Percentiles rank a stretch among this genome's conserved stretches.
Evolutionary conservation across 2,888 invertebrate genomes (phyloP).

Genomic region (Nymphalis polychloros): DNA sequence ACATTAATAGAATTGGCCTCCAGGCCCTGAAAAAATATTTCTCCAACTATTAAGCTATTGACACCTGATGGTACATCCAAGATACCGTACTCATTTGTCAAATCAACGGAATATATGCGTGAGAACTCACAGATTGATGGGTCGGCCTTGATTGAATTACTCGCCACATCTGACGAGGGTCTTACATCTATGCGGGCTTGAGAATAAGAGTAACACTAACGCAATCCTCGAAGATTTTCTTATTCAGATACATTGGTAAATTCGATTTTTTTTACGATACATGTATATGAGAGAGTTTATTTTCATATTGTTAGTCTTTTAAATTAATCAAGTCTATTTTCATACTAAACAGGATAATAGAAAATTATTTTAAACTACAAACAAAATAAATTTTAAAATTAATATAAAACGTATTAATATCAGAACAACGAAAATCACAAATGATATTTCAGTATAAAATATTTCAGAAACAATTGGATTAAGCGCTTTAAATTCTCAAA

Average conservation of each 20-base stretch:
- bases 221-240: conserved; percentile 1
- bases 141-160: conserved; percentile 80
- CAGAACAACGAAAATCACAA: conserved; percentile 18
- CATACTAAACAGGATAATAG: too few relatives aligned
- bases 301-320: not conserved
- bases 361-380: too few relatives aligned
- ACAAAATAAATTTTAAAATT: too few relatives aligned
- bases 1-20: too few relatives aligned
- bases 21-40: not conserved
- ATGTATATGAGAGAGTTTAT: not conserved
- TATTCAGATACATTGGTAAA: not conserved
- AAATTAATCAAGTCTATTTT: too few relatives aligned
- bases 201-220: not conserved
- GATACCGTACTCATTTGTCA: conserved; percentile 81
- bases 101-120: conserved; percentile 82
- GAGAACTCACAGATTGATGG: conserved; percentile 80
- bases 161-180: conserved; percentile 79
- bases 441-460: conserved; percentile 22
- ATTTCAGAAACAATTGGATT: conserved; percentile 33
- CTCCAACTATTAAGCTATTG: conserved; percentile 25
- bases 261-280: not conserved
- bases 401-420: conserved; percentile 4
- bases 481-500: conserved; percentile 36
- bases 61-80: conserved; percentile 37
- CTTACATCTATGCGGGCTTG: conserved; percentile 4